These are phyloP conservation scores for Leptocoma aspasia DNA, from an alignment of 2,113 vertebrate genomes.

Conservation along the genomic window DNA sequence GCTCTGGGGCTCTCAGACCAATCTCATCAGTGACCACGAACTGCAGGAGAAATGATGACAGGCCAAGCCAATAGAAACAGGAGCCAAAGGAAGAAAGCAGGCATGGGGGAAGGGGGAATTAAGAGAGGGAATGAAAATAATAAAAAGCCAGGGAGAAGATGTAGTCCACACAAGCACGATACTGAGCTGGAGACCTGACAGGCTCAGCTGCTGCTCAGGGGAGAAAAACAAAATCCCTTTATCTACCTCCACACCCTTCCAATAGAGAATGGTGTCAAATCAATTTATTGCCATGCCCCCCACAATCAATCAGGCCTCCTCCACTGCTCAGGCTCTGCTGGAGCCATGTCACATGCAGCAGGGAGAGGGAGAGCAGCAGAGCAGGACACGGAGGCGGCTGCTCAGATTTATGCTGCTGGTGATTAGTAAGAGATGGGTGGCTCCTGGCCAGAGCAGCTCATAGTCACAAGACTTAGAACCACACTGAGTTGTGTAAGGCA, in stretches of 20 bases:
- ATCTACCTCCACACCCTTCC: background rate
- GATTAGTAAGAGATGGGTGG: constrained; percentile 43
- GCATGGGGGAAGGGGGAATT: background rate
- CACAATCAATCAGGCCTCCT: background rate
- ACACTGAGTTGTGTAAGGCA: constrained; percentile 40
- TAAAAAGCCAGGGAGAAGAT: background rate
- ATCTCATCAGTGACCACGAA: constrained; percentile 5
- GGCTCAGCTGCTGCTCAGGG: background rate
- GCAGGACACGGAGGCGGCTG: background rate
- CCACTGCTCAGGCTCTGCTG: constrained; percentile 7
- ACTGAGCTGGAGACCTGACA: background rate
- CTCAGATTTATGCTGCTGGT: constrained; percentile 38
- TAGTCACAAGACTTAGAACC: constrained; percentile 64
- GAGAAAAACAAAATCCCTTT: constrained; percentile 21
- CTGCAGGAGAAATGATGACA: constrained; percentile 2
- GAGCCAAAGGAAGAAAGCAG: background rate
- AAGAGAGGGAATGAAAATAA: background rate
- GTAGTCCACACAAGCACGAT: background rate
- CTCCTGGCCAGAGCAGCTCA: constrained; percentile 59
- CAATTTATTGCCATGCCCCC: constrained; percentile 23
- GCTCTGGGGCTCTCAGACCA: constrained; percentile 8
- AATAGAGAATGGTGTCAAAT: constrained; percentile 18
- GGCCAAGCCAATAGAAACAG: background rate
- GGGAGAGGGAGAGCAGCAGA: background rate
- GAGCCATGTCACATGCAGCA: background rate